Conservation (phyloP, 2,888 invertebrate species). For the Ametastegia equiseti region DNA sequence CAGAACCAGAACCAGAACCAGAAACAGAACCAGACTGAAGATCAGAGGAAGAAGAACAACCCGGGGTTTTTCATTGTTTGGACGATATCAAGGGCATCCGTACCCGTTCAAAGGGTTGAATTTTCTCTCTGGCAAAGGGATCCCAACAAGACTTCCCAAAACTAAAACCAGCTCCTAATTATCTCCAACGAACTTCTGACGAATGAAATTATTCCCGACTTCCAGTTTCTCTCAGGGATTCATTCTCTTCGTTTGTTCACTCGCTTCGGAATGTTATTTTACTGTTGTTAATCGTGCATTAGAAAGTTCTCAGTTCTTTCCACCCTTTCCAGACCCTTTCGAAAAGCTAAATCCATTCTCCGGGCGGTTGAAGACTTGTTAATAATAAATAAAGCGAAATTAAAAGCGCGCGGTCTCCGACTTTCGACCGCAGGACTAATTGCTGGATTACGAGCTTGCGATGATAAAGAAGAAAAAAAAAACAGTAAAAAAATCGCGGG, state of each 20-base stretch:
- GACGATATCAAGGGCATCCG: neutral
- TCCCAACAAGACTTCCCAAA: neutral
- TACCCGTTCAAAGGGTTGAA: neutral
- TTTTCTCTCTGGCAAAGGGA: neutral
- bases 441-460: too few species aligned
- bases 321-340: too few species aligned
- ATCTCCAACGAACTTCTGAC: neutral
- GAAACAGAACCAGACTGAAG: neutral
- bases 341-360: too few species aligned
- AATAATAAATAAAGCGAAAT: too few species aligned
- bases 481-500: too few species aligned
- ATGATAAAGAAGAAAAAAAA: too few species aligned
- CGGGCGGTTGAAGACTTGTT: too few species aligned
- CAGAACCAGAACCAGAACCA: too few species aligned
- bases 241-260: neutral
- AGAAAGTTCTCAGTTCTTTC: neutral
- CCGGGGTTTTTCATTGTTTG: neutral
- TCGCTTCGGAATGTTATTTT: neutral
- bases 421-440: too few species aligned
- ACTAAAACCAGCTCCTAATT: neutral
- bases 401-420: too few species aligned
- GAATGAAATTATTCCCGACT: slow-evolving; percentile 2
- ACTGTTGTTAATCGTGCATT: neutral
- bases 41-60: neutral
- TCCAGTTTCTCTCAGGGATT: neutral